Percentiles rank a stretch among this genome's conserved stretches.
phyloP scores from a whole-genome alignment of 2,888 invertebrate species.

The Orthosia gracilis region DNA sequence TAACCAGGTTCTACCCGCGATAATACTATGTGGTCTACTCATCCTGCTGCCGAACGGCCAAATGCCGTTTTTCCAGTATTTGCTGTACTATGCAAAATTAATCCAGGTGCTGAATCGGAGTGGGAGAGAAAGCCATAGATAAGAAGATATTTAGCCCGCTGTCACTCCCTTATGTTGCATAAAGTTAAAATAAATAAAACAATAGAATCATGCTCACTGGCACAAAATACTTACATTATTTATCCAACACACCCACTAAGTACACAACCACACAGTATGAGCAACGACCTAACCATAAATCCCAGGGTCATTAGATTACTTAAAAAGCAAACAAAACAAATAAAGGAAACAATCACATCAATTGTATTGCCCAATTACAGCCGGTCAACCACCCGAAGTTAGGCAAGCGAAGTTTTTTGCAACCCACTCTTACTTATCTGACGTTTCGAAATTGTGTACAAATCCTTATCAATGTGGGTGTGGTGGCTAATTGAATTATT shows the following conservation, averaged over 20 bases:
- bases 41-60: no score
- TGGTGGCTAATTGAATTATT: conserved; percentile 46
- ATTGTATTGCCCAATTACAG: conserved; percentile 63
- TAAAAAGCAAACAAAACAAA: conserved; percentile 55
- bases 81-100: no score
- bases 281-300: conserved; percentile 38
- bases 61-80: no score
- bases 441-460: conserved; percentile 52
- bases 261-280: conserved; percentile 2
- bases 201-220: background rate
- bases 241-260: background rate
- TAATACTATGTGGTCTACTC: no score
- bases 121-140: no score
- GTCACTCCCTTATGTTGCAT: no score
- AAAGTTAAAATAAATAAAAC: no score
- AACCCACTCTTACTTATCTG: conserved; percentile 54
- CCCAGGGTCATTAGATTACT: conserved; percentile 43
- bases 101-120: no score
- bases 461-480: conserved; percentile 53
- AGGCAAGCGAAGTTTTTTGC: conserved; percentile 57
- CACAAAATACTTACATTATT: conserved; percentile 4
- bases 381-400: conserved; percentile 60
- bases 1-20: no score
- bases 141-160: no score
- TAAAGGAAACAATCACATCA: conserved; percentile 61